These are phyloP conservation scores for Parotocinclus haroldoi DNA, from an alignment of 2,797 vertebrate species.

Conservation along the genomic window DNA sequence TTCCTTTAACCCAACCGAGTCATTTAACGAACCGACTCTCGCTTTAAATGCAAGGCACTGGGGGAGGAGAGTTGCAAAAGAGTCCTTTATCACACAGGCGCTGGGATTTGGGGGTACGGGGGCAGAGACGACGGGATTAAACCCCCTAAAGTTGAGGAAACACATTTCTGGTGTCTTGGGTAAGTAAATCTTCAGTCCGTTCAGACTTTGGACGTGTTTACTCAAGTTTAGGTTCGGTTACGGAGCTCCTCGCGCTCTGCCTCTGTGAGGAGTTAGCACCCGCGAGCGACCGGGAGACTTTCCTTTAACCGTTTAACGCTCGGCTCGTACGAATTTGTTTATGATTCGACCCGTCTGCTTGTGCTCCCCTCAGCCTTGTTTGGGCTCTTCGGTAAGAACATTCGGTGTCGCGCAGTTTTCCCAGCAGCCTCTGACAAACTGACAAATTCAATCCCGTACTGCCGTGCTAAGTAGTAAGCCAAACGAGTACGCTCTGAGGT, in stretches of 20 bases:
- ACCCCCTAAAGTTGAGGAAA: slow-evolving; percentile 6
- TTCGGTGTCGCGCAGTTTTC: no score
- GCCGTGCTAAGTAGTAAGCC: not conserved
- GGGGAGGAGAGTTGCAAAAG: slow-evolving; percentile 22
- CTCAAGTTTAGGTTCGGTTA: not conserved
- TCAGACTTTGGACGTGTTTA: not conserved
- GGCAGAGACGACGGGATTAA: not conserved
- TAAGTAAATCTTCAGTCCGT: not conserved
- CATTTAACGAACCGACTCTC: not conserved
- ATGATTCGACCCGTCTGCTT: no score
- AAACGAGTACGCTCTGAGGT: not conserved
- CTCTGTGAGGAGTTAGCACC: not conserved
- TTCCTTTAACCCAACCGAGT: not conserved
- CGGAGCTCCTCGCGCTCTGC: not conserved
- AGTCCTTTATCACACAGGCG: not conserved
- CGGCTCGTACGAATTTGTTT: not conserved
- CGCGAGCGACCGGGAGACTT: not conserved
- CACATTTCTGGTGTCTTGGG: not conserved
- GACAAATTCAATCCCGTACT: not conserved
- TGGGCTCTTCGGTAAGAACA: no score
- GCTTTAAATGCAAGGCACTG: slow-evolving; percentile 6
- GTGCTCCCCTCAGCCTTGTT: no score
- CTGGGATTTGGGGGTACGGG: not conserved
- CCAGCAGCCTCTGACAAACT: not conserved
- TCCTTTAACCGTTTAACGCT: not conserved